Percentiles rank a stretch among this genome's conserved stretches.
Evolutionary conservation across 2,888 invertebrate species (phyloP).

Genomic region (Kryphioiulus occultus): DNA sequence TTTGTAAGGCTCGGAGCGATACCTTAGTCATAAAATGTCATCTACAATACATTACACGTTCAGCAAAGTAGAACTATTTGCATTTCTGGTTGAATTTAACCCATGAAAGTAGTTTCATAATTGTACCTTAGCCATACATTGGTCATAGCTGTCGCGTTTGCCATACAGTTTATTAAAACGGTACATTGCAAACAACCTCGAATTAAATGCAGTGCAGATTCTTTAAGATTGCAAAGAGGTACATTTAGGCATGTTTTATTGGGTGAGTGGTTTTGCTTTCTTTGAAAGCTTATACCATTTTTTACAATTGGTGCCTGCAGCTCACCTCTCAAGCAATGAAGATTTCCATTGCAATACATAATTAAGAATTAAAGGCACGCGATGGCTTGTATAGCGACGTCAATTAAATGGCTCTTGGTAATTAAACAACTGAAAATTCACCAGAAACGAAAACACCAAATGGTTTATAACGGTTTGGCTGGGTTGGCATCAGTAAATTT

Average conservation of each 20-base stretch:
- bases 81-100: background rate
- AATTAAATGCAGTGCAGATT: slow-evolving; percentile 12
- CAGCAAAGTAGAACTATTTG: background rate
- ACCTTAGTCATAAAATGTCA: background rate
- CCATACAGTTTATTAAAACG: background rate
- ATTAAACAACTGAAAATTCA: no score
- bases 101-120: background rate
- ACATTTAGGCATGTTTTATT: slow-evolving; percentile 6
- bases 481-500: background rate
- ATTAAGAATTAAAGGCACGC: background rate
- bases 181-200: background rate
- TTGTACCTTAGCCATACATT: background rate
- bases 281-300: background rate
- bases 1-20: background rate
- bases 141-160: background rate
- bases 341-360: background rate
- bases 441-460: background rate
- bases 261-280: background rate
- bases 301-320: background rate
- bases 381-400: background rate
- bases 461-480: background rate
- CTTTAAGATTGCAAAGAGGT: slow-evolving; percentile 3
- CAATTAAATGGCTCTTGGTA: no score
- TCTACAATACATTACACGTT: background rate
- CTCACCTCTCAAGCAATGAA: background rate